Conservation (phyloP, 2,888 invertebrate species). For the Athrips mouffetella region DNA sequence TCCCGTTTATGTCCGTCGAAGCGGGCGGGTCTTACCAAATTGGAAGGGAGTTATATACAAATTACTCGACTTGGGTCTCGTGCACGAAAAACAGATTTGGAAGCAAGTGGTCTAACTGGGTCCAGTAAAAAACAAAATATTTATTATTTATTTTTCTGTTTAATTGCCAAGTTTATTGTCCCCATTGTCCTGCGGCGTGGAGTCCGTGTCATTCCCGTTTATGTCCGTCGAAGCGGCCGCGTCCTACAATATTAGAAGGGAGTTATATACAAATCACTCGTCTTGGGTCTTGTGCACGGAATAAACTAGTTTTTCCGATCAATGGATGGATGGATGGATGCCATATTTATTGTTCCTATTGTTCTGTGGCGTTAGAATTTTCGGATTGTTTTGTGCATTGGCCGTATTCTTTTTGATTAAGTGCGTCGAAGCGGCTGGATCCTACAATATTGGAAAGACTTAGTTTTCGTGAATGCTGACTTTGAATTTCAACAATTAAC, state of each 20-base stretch:
- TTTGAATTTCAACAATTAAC: too few species aligned
- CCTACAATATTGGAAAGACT: slow-evolving; percentile 83
- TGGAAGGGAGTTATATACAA: slow-evolving; percentile 21
- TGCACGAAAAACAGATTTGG: too few species aligned
- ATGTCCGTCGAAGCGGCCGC: slow-evolving; percentile 97
- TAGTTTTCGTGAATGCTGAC: too few species aligned
- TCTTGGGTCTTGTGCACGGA: too few species aligned
- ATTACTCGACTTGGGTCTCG: too few species aligned
- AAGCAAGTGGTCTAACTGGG: too few species aligned
- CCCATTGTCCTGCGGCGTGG: slow-evolving; percentile 98
- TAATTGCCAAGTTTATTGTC: slow-evolving; percentile 99
- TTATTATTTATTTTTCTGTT: slow-evolving; percentile 98
- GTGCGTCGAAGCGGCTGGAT: slow-evolving; percentile 96
- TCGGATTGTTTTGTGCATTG: too few species aligned
- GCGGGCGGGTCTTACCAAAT: slow-evolving; percentile 90
- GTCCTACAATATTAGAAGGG: slow-evolving; percentile 85
- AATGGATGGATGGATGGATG: too few species aligned
- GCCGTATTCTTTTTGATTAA: slow-evolving; percentile 98
- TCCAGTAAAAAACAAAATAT: too few species aligned
- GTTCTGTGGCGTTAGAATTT: slow-evolving; percentile 98
- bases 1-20: slow-evolving; percentile 97
- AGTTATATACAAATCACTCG: slow-evolving; percentile 19
- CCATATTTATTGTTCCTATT: slow-evolving; percentile 99
- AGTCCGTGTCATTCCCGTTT: slow-evolving; percentile 97
- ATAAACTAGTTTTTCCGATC: too few species aligned